Evolutionary conservation across 2,113 vertebrate genomes (phyloP).

Genomic region (Larimichthys crocea): DNA sequence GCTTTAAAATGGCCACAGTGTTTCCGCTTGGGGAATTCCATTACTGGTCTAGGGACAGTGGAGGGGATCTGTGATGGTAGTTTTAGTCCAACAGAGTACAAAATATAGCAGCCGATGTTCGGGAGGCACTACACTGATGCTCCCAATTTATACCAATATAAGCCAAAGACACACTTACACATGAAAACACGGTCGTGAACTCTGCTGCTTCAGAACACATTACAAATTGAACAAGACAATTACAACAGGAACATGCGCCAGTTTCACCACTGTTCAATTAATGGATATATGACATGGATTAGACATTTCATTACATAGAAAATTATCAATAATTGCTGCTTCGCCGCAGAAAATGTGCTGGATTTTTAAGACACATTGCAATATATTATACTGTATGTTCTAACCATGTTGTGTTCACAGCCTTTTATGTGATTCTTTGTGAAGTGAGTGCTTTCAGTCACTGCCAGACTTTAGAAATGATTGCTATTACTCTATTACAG

Average conservation of each 20-base stretch:
- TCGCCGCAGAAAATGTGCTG: not conserved
- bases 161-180: not conserved
- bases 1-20: constrained; percentile 54
- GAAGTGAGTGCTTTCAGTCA: not conserved
- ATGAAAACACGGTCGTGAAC: not conserved
- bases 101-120: not conserved
- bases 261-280: not conserved
- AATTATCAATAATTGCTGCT: not conserved
- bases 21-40: constrained; percentile 57
- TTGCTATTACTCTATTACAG: not conserved
- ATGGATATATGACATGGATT: not conserved
- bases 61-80: constrained; percentile 9
- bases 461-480: not conserved
- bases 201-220: not conserved
- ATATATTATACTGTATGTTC: not conserved
- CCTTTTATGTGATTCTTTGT: not conserved
- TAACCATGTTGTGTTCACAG: not conserved
- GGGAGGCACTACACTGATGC: not conserved
- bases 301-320: not conserved
- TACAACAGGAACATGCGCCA: not conserved
- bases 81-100: constrained; percentile 18
- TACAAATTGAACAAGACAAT: not conserved
- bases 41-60: constrained; percentile 38
- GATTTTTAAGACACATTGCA: not conserved
- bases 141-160: not conserved